These are phyloP conservation scores for Cyprinodon brontotheroides DNA, from an alignment of 2,113 vertebrate species.

Conservation along the genomic window DNA sequence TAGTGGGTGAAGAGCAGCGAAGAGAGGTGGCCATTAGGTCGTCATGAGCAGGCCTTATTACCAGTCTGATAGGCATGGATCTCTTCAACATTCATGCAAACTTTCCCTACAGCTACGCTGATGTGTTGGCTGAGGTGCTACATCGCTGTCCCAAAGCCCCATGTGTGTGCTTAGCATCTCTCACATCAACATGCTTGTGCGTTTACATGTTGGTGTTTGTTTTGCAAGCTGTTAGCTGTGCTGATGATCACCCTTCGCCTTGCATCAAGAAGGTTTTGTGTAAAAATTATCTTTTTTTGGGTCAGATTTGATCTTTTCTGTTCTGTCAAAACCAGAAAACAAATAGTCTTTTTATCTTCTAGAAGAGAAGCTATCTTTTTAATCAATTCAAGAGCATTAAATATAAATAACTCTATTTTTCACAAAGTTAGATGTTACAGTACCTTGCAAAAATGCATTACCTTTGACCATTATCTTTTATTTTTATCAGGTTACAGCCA, in stretches of 20 bases:
- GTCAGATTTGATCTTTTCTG: not conserved
- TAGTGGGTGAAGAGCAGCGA: constrained; percentile 51
- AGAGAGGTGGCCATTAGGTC: constrained; percentile 57
- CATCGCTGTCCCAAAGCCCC: constrained; percentile 20
- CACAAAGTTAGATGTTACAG: not conserved
- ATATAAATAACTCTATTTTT: not conserved
- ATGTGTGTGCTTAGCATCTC: constrained; percentile 17
- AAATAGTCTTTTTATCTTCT: not conserved
- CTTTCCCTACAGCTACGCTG: not conserved
- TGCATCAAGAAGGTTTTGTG: not conserved
- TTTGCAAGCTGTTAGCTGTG: not conserved
- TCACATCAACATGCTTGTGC: constrained; percentile 1
- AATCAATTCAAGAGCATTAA: not conserved
- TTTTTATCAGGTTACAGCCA: not conserved
- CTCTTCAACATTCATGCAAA: constrained; percentile 66
- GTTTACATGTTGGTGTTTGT: not conserved
- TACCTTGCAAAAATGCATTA: not conserved
- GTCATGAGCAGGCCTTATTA: constrained; percentile 44
- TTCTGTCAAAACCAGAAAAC: not conserved
- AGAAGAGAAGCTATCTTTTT: not conserved
- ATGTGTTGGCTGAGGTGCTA: constrained; percentile 27
- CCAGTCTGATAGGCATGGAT: constrained; percentile 44
- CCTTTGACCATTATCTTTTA: not conserved
- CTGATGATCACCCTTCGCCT: not conserved
- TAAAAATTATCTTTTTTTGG: not conserved